phyloP scores from a whole-genome alignment of 1,140 invertebrate species.

The Cecropterus lyciades region DNA sequence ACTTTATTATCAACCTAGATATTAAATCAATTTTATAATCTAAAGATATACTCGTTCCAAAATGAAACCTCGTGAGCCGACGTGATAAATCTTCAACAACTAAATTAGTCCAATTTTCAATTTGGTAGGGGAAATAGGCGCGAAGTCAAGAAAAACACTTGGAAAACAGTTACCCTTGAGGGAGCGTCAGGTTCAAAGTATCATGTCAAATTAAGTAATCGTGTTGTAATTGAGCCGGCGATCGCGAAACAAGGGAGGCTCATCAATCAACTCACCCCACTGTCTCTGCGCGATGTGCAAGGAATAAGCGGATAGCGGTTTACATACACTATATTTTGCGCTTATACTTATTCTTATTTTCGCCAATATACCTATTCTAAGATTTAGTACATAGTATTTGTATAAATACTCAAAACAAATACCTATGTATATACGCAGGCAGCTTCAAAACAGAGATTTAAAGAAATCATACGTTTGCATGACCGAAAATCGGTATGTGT shows the following conservation, averaged over 20 bases:
- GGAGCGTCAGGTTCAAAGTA: conserved; percentile 54
- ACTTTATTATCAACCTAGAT: no score
- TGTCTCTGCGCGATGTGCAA: conserved; percentile 34
- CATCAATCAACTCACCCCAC: conserved; percentile 72
- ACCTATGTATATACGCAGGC: no score
- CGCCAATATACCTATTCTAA: no score
- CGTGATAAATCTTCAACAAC: conserved; percentile 14
- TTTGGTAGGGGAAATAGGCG: conserved; percentile 19
- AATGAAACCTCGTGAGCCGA: neutral
- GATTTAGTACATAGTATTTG: no score
- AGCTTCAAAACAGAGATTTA: no score
- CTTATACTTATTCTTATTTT: no score
- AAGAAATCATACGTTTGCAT: no score
- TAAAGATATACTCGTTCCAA: no score
- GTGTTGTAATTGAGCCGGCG: conserved; percentile 70
- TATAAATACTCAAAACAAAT: no score
- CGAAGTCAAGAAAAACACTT: conserved; percentile 25
- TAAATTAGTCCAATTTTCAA: conserved; percentile 17
- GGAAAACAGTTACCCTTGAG: conserved; percentile 40
- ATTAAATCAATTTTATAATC: no score
- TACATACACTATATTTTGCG: neutral
- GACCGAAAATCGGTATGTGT: no score
- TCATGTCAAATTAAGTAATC: conserved; percentile 80
- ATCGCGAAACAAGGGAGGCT: conserved; percentile 65
- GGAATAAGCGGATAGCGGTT: conserved; percentile 40